A percentile compares a stretch with the other conserved stretches of the same genome.
These are phyloP conservation scores for Malurus splendens DNA, from an alignment of 2,797 vertebrate species.

Conservation along the genomic window DNA sequence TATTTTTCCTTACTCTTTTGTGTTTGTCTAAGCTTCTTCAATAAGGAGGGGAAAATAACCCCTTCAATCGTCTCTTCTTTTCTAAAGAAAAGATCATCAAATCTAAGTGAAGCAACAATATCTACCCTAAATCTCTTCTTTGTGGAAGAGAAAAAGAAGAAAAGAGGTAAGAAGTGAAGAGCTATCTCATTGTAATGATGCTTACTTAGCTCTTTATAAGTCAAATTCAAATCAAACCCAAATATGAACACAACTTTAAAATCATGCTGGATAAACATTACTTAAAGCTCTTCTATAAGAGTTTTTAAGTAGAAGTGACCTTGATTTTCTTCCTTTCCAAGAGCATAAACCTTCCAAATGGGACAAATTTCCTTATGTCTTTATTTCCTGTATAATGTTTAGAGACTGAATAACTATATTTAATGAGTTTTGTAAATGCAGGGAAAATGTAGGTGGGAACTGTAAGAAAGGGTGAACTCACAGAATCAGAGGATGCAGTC, in stretches of 20 bases:
- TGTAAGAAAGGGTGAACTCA: not conserved
- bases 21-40: not conserved
- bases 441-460: not conserved
- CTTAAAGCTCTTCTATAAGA: not conserved
- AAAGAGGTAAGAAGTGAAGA: not conserved
- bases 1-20: not conserved
- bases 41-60: not conserved
- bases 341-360: not conserved
- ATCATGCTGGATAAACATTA: not conserved
- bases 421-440: not conserved
- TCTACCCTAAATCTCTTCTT: not conserved
- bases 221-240: not conserved
- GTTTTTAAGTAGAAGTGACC: not conserved
- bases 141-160: not conserved
- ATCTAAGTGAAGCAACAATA: not conserved
- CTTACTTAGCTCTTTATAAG: not conserved
- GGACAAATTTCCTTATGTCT: not conserved
- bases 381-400: not conserved
- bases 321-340: not conserved
- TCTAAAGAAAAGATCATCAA: not conserved
- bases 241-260: not conserved
- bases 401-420: not conserved
- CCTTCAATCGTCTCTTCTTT: not conserved
- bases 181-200: not conserved
- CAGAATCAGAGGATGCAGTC: not conserved